Percentiles rank a stretch among this genome's conserved stretches.
Evolutionary conservation across 2,113 vertebrate genomes (phyloP).

Genomic region (Salvelinus alpinus): DNA sequence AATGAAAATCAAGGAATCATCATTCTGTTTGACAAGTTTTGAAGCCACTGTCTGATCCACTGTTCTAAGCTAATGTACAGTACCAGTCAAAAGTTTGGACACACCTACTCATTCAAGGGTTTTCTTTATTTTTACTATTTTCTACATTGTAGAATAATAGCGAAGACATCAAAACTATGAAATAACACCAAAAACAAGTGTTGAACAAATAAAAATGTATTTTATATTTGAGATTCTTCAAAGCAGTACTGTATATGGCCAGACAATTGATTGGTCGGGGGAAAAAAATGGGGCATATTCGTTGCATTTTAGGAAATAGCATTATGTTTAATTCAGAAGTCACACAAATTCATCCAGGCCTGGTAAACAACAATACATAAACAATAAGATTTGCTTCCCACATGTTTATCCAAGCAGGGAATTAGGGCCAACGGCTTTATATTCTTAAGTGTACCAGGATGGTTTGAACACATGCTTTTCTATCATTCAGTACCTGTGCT

Average conservation of each 20-base stretch:
- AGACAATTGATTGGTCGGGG: constrained; percentile 22
- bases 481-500: background rate
- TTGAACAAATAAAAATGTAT: too few relatives aligned
- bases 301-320: background rate
- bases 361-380: background rate
- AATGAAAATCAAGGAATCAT: constrained; percentile 52
- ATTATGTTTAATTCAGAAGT: constrained; percentile 31
- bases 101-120: too few relatives aligned
- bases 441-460: background rate
- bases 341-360: constrained; percentile 15
- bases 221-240: too few relatives aligned
- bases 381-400: constrained; percentile 3
- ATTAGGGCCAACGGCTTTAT: background rate
- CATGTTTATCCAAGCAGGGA: constrained; percentile 18
- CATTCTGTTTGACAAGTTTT: constrained; percentile 53
- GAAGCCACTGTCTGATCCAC: constrained; percentile 19
- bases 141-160: too few relatives aligned
- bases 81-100: too few relatives aligned
- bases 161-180: too few relatives aligned
- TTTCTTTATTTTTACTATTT: too few relatives aligned
- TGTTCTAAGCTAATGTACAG: constrained; percentile 7
- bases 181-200: too few relatives aligned
- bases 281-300: background rate
- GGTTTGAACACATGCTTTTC: constrained; percentile 13
- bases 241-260: background rate